These are phyloP conservation scores for Microcebus tavaratra DNA, from an alignment of 2,113 vertebrate genomes.

Conservation along the genomic window DNA sequence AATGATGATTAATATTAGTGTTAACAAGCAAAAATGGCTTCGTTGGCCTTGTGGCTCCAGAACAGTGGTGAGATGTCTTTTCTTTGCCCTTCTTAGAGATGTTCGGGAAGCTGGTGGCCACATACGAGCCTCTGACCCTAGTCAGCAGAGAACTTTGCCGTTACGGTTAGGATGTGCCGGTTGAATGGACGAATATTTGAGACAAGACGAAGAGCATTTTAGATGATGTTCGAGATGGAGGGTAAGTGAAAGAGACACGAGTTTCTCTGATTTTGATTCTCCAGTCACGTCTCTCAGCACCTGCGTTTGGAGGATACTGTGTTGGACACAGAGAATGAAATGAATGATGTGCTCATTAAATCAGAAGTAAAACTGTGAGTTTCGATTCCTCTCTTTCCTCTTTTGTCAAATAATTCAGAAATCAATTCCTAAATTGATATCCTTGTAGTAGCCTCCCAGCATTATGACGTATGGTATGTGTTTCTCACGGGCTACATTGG, in stretches of 20 bases:
- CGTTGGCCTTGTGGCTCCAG: background rate
- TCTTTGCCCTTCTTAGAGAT: background rate
- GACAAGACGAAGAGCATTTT: background rate
- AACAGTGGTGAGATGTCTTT: too few species aligned
- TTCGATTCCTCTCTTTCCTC: accelerated
- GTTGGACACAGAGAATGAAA: background rate
- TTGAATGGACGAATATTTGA: background rate
- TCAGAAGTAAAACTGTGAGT: background rate
- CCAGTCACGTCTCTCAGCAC: background rate
- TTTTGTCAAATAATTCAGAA: background rate
- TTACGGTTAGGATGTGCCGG: accelerated
- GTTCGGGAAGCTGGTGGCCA: background rate
- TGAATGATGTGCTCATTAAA: background rate
- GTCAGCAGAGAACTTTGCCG: background rate
- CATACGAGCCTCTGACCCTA: accelerated
- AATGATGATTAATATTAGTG: accelerated
- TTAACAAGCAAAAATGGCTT: too few species aligned
- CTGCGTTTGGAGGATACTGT: background rate
- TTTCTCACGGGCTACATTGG: background rate
- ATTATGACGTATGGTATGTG: accelerated
- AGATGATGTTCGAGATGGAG: accelerated
- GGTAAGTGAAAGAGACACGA: accelerated
- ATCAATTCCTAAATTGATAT: background rate
- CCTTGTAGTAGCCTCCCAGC: background rate
- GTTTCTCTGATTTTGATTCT: background rate